phyloP scores from a whole-genome alignment of 2,113 vertebrate genomes.

The Dipodomys stephensi region DNA sequence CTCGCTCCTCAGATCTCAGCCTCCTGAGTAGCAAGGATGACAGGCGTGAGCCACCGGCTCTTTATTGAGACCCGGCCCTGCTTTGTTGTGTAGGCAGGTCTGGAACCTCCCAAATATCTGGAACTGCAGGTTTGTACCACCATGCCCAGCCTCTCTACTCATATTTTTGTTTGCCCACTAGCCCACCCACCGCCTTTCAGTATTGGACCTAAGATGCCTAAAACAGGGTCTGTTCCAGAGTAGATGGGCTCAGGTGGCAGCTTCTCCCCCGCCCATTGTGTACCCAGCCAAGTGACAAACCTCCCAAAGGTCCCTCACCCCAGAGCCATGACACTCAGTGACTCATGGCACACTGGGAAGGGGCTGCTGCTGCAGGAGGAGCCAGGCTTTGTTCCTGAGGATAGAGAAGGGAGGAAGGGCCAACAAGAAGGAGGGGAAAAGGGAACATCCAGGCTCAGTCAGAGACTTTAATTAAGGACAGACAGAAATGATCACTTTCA shows the following conservation, averaged over 20 bases:
- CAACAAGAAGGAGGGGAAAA: not conserved
- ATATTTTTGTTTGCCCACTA: not conserved
- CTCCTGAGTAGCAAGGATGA: too few species aligned
- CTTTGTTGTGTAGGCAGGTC: too few species aligned
- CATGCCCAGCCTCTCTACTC: not conserved
- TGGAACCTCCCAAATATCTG: too few species aligned
- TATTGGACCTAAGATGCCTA: not conserved
- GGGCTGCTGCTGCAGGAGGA: fast-evolving
- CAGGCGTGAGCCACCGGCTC: too few species aligned
- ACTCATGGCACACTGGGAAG: not conserved
- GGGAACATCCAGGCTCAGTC: not conserved
- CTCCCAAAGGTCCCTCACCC: not conserved
- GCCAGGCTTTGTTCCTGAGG: not conserved
- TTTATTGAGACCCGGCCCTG: too few species aligned
- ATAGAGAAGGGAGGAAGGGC: not conserved
- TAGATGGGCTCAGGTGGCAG: not conserved
- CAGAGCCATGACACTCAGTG: not conserved
- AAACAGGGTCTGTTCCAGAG: not conserved
- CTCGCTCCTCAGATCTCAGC: too few species aligned
- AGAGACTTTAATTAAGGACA: not conserved
- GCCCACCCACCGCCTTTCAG: fast-evolving
- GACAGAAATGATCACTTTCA: not conserved
- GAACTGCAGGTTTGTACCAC: too few species aligned
- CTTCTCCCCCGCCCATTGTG: not conserved
- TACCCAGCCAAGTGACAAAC: not conserved